phyloP scores from a whole-genome alignment of 2,888 invertebrate genomes.

The Mythimna pallens region DNA sequence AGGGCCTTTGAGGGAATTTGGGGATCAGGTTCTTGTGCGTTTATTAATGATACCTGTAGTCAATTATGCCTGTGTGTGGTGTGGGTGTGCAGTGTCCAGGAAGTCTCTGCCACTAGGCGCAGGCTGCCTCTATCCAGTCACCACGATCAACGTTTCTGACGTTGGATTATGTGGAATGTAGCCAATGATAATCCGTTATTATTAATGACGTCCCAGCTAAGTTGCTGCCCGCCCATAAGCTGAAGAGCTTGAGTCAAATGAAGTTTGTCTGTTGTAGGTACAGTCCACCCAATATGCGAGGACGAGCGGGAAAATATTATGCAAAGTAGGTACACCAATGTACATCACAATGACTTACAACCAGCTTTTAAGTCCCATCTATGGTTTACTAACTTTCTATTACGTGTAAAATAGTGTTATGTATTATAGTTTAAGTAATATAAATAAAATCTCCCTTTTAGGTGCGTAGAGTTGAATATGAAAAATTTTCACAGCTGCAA shows the following conservation, averaged over 20 bases:
- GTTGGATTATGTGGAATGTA: neutral
- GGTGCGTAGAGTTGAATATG: slow-evolving; percentile 84
- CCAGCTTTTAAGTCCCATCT: no score
- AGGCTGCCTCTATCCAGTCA: no score
- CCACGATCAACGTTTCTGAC: neutral
- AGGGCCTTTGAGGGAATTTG: no score
- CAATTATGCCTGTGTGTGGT: no score
- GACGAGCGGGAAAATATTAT: slow-evolving; percentile 32
- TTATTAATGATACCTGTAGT: no score
- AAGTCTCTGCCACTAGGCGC: no score
- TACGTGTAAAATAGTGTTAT: neutral
- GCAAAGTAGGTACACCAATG: slow-evolving; percentile 38
- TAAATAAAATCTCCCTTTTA: slow-evolving; percentile 60
- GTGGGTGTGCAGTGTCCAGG: no score
- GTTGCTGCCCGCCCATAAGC: neutral
- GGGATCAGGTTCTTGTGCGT: no score
- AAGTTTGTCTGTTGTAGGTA: slow-evolving; percentile 43
- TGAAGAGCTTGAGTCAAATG: slow-evolving; percentile 3
- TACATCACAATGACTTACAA: neutral
- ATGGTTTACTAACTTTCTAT: no score
- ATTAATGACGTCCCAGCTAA: neutral
- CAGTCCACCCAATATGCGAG: slow-evolving; percentile 38
- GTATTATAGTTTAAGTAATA: slow-evolving; percentile 9
- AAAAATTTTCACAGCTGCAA: slow-evolving; percentile 87
- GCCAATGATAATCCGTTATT: no score